A percentile compares a stretch with the other conserved stretches of the same genome.
These are phyloP conservation scores for Triplophysa rosa DNA, from an alignment of 2,113 vertebrate genomes.

Conservation along the genomic window DNA sequence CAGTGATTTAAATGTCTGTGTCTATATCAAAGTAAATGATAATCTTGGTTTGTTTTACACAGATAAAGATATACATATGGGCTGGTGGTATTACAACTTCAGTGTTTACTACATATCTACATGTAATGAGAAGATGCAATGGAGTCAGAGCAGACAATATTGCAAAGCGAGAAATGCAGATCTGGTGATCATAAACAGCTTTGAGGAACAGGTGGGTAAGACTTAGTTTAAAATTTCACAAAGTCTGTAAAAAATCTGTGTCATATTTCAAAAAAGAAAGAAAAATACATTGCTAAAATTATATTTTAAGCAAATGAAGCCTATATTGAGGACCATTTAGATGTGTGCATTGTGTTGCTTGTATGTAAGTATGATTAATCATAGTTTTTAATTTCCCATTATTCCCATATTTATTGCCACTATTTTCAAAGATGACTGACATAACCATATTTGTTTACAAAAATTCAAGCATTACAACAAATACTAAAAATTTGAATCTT, in stretches of 20 bases:
- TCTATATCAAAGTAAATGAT: neutral
- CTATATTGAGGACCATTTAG: no score
- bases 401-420: no score
- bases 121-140: neutral
- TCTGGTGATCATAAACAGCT: neutral
- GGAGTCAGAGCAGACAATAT: neutral
- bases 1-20: neutral
- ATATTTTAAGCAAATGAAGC: no score
- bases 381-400: no score
- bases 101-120: neutral
- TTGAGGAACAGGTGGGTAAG: neutral
- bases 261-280: no score
- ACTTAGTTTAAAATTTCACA: neutral
- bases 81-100: neutral
- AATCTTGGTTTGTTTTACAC: neutral
- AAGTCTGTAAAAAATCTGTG: neutral
- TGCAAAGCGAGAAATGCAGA: neutral
- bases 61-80: neutral
- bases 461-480: no score
- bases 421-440: no score
- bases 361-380: no score
- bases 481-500: no score
- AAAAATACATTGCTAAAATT: no score
- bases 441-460: no score
- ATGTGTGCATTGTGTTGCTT: no score